A percentile compares a stretch with the other conserved stretches of the same genome.
These are phyloP conservation scores for Matsumurasca onukii DNA, from an alignment of 1,140 invertebrate species.

Conservation along the genomic window DNA sequence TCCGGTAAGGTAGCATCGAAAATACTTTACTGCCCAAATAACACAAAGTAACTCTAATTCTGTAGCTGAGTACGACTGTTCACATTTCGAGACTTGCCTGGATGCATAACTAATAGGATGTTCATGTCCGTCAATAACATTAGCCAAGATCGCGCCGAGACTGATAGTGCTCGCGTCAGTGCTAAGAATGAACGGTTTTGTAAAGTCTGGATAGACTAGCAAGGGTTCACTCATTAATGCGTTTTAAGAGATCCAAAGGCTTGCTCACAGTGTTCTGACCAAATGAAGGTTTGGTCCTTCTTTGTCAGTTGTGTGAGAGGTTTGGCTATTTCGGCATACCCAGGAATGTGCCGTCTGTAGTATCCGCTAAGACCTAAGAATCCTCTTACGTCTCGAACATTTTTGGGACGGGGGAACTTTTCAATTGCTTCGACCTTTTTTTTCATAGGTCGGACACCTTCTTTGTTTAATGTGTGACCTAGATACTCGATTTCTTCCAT, in stretches of 20 bases:
- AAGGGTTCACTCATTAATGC: too few species aligned
- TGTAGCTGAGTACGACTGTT: background rate
- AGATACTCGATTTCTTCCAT: constrained; percentile 43
- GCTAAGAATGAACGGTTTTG: background rate
- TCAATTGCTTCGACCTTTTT: constrained; percentile 46
- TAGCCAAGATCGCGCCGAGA: too few species aligned
- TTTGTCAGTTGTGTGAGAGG: constrained; percentile 43
- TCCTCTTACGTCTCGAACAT: constrained; percentile 42
- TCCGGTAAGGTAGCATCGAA: constrained; percentile 13
- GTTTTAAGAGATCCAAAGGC: too few species aligned
- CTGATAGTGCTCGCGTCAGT: too few species aligned
- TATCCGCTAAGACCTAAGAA: constrained; percentile 47
- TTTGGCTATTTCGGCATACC: constrained; percentile 41
- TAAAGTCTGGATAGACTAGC: background rate
- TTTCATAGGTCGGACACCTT: constrained; percentile 45
- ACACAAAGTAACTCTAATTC: background rate
- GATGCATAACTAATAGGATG: too few species aligned
- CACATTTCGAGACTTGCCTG: too few species aligned
- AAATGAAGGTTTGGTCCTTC: constrained; percentile 30
- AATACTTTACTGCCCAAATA: background rate
- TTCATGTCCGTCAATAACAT: too few species aligned
- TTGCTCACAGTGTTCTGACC: background rate
- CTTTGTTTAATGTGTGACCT: constrained; percentile 46
- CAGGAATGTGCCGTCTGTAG: constrained; percentile 46
- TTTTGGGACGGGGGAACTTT: constrained; percentile 44